These are phyloP conservation scores for Sarcophaga subvicina DNA, from an alignment of 2,888 invertebrate genomes.

Conservation along the genomic window DNA sequence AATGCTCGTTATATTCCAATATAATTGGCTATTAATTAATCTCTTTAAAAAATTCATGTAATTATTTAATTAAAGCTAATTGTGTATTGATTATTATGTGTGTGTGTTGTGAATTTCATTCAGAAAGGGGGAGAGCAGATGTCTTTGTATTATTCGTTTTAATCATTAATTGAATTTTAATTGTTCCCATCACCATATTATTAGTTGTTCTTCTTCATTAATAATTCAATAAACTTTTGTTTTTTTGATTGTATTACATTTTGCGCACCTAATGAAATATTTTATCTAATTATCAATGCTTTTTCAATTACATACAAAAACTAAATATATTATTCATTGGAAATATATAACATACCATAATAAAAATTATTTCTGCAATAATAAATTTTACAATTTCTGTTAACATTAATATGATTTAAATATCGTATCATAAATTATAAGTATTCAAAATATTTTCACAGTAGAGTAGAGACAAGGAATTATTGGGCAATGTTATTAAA, in stretches of 20 bases:
- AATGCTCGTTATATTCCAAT: too few relatives aligned
- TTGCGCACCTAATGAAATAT: not conserved
- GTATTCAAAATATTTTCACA: too few relatives aligned
- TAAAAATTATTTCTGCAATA: too few relatives aligned
- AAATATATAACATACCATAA: too few relatives aligned
- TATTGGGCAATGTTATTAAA: too few relatives aligned
- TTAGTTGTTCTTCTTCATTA: not conserved
- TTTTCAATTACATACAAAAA: too few relatives aligned
- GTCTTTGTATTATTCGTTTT: not conserved
- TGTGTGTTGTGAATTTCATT: not conserved
- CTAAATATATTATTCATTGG: too few relatives aligned
- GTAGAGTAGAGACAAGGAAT: too few relatives aligned
- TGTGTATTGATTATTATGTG: not conserved
- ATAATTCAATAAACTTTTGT: not conserved
- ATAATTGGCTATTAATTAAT: too few relatives aligned
- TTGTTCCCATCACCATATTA: not conserved
- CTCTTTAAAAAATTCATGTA: not conserved
- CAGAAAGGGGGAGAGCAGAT: not conserved
- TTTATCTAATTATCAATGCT: not conserved
- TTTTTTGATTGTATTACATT: not conserved
- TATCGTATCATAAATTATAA: too few relatives aligned
- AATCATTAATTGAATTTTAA: not conserved
- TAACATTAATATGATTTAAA: too few relatives aligned
- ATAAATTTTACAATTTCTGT: too few relatives aligned
- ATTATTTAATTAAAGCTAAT: not conserved